Evolutionary conservation across 2,113 vertebrate species (phyloP), one percentile per base, ranked within the genome.

Genomic region (Lycaon pictus): DNA sequence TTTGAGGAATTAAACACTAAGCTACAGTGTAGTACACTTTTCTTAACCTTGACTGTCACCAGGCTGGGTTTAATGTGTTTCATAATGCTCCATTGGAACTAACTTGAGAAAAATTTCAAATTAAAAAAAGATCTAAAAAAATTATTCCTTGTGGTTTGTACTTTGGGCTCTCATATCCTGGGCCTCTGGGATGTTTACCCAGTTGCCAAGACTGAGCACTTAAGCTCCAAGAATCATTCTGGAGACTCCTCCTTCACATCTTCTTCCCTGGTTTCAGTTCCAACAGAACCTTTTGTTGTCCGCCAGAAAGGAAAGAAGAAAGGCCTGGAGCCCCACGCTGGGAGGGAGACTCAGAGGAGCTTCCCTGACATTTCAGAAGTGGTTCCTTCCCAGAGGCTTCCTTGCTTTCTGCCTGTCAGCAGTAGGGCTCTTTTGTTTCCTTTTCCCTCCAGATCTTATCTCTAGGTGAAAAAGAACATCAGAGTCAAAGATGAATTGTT

Each of bases 11-110:
- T 86, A 76, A 88, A 25, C 29, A 11, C 43, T 80, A 43, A 85
- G 51, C 35, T 53, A 71, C 65, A 60, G 3, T 23, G 85, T 35
- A 67, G 51, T 48, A 11, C 48, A 62, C 67, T 87, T 95, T 79
- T 25, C 51, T 95, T 93, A 96, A 95, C 72, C 86, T 88, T 74
- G 32, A 22, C 43, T 77, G 35, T 84, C 62, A 81, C 35, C 58
- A 35, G 76, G 29, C 65, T 53, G 32, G 3, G 35, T 43, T 90
- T 53, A 27, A 35, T 6, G 6, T 69, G 51, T 92, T 96, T 92
- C 32, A 20, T 48, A 63, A 63, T 13, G 48, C 79, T 82, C 5
- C 58, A 25, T 56, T 91, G n/a, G 84, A 65, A n/a, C 19, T 43
- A 76, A 86, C 72, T 91, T 48, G 53, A 67, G 29, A 58, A 58